Evolutionary conservation across 1,140 invertebrate genomes (phyloP), one percentile per base, ranked within the genome.

Genomic region (Drosophila subobscura): DNA sequence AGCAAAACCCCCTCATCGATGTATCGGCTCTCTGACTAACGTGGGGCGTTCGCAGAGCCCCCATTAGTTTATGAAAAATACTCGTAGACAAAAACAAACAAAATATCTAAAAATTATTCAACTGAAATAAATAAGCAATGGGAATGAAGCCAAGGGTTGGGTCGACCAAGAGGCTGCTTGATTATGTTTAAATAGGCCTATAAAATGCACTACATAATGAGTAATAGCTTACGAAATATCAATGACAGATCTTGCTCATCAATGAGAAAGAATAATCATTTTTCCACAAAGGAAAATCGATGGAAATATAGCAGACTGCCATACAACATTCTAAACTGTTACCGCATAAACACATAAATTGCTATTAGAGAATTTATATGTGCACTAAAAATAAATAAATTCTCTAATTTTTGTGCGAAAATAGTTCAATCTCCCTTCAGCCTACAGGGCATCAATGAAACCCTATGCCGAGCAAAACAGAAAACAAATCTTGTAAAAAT

Each of bases 71-170:
- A 66, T 80, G 53, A 81, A 81, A 80, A 61, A 73, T 70, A 71
- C 60, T 79, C 63, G 42, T 74, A 53, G 37, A 10, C 5, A 53
- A 49, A 53, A 50, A 10, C 5, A 53, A 49, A 53, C 45, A 53
- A 67, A 58, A 37, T 50, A 49, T 42, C 53, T 59, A 80, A 59
- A 85, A 64, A 86, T 61, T 61, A 88, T 74, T 63, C 78, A 73
- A 64, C 57, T 66, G 23, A 80, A 77, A 63, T 73, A 73, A 71
- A 77, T 68, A 81, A 58, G 50, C 47, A 54, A 65, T 61, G 40
- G 46, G 50, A 64, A 58, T 52, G 8, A 14, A 40, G 53, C 14
- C 16, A 23, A 45, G 46, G 10, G n/a, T 0, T n/a, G 50, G 41
- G 12, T 42, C 14, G 49, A 52, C 47, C 23, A 6, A 10, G 14